Percentiles rank a stretch among this genome's conserved stretches.
Evolutionary conservation across 1,140 invertebrate genomes (phyloP).

Genomic region (Drosophila willistoni): DNA sequence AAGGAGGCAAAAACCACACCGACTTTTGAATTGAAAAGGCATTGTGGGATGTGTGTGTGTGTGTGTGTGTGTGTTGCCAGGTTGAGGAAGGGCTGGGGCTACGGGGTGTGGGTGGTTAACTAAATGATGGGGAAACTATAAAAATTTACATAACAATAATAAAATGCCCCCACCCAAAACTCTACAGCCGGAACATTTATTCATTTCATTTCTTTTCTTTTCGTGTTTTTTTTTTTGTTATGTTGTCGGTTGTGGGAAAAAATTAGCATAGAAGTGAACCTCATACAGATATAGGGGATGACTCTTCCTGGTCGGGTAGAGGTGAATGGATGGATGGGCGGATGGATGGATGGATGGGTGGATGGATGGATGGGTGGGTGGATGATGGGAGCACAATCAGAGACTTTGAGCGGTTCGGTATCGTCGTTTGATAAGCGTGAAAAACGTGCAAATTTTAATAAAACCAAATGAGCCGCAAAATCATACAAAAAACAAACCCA

Average conservation of each 20-base stretch:
- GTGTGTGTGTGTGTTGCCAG: constrained; percentile 30
- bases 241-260: constrained; percentile 17
- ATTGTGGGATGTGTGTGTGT: constrained; percentile 48
- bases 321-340: background rate
- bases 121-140: constrained; percentile 82
- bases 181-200: constrained; percentile 67
- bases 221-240: background rate
- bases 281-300: constrained; percentile 26
- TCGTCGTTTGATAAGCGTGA: constrained; percentile 69
- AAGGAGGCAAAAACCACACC: constrained; percentile 51
- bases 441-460: constrained; percentile 80
- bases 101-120: constrained; percentile 29
- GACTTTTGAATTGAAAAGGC: constrained; percentile 75
- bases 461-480: constrained; percentile 79
- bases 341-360: too few species aligned
- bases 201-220: constrained; percentile 63
- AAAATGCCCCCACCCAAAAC: constrained; percentile 36
- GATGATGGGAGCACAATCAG: constrained; percentile 61
- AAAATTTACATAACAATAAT: constrained; percentile 82
- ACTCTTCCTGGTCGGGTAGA: constrained; percentile 8
- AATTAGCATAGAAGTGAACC: constrained; percentile 79
- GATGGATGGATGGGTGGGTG: background rate
- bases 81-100: background rate
- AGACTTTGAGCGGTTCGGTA: constrained; percentile 47
- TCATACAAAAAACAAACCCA: constrained; percentile 47